These are phyloP conservation scores for Chondrilla cf. caribensis DNA, from an alignment of 37 sponge, comb jelly and placozoan species.

Conservation along the genomic window DNA sequence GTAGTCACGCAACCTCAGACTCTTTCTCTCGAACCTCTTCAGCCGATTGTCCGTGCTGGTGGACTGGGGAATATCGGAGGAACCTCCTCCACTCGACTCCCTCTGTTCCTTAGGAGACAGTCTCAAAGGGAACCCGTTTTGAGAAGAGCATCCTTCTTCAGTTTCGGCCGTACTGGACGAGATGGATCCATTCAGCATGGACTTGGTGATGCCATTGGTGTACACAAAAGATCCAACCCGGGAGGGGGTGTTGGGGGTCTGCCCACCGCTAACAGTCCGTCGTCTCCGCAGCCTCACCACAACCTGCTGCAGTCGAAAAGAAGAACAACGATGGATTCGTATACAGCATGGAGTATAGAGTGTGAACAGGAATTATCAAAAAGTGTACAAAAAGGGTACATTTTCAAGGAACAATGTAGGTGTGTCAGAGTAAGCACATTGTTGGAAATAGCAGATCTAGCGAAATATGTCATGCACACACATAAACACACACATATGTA, in stretches of 20 bases:
- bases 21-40: constrained; percentile 12
- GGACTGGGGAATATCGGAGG: neutral
- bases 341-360: too few relatives aligned
- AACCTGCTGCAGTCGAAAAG: neutral
- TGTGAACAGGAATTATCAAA: too few relatives aligned
- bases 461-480: too few relatives aligned
- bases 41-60: neutral
- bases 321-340: too few relatives aligned
- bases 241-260: neutral
- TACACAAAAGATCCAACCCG: neutral
- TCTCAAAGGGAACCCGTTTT: too few relatives aligned
- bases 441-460: too few relatives aligned
- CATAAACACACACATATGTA: too few relatives aligned
- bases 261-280: neutral
- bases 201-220: constrained; percentile 3
- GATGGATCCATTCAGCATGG: neutral
- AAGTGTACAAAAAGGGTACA: too few relatives aligned
- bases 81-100: neutral
- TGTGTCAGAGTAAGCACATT: too few relatives aligned
- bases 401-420: too few relatives aligned
- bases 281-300: neutral
- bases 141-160: too few relatives aligned
- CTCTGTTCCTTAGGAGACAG: neutral
- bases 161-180: neutral
- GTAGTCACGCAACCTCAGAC: neutral